Evolutionary conservation across 1,140 invertebrate species (phyloP), one percentile per base, ranked within the genome.

Genomic region (Drosophila navojoa): DNA sequence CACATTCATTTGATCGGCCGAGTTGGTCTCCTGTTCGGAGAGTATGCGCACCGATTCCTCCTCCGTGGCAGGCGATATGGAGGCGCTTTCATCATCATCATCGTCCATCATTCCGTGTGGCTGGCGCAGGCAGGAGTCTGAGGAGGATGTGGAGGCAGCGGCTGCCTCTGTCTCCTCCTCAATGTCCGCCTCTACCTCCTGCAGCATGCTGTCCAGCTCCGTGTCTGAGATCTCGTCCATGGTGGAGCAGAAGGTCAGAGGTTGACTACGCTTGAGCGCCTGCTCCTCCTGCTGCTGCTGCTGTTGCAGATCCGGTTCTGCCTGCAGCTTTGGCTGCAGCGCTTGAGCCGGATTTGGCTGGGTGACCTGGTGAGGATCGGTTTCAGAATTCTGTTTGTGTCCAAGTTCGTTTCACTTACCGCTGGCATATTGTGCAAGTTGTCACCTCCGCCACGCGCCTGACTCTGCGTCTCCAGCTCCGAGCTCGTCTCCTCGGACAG

Each of bases 181-280:
- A n/a, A 69, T 90, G 42, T 91, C 90, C 10, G 77, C 87, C 35
- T 92, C 91, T 40, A 92, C 89, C 53, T 92, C 91, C 44, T 92
- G 91, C 62, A 92, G 68, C 81, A 92, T 91, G 60, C 90, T 91
- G 71, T 92, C 91, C 52, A 92, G 59, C 40, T 92, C 91, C 0
- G 91, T 90, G 54, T 92, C 91, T 0, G 91, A 92, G 11, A 92
- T 92, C 27, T 92, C 91, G 53, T 92, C 91, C 91, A 92, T 92
- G 3, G 92, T 92, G 11, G 92, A 92, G 67, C 89, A 90, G 42
- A 92, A 92, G 22, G 85, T 91, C 3, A 92, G 54, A 0, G 91
- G 90, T 35, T 91, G 82, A 42, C 58, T 90, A 32, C 71, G 82
- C 4, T 69, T 72, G 3, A 72, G 67, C 10, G 53, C 35, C 25